Evolutionary conservation across 2,888 invertebrate genomes (phyloP).

Genomic region (Tachina fera): DNA sequence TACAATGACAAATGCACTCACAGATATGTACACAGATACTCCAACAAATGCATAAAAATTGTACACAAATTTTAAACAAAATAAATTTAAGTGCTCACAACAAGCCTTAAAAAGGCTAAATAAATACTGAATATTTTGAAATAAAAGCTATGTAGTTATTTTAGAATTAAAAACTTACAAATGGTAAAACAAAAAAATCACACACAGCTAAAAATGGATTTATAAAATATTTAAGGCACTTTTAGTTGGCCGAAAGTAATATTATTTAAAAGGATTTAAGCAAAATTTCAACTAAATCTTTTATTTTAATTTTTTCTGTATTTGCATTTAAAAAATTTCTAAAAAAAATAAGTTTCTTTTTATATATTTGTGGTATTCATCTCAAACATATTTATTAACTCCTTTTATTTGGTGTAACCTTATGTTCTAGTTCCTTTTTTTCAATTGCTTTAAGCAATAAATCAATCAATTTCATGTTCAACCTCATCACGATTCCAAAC

Average conservation of each 20-base stretch:
- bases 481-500: slow-evolving; percentile 46
- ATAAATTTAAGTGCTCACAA: slow-evolving; percentile 29
- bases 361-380: too few species aligned
- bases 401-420: neutral
- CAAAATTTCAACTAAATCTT: too few species aligned
- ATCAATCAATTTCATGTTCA: slow-evolving; percentile 72
- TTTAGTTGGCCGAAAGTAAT: neutral
- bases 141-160: slow-evolving; percentile 10
- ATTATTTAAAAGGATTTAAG: too few species aligned
- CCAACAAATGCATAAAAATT: neutral
- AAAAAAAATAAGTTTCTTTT: too few species aligned
- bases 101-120: neutral
- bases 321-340: too few species aligned
- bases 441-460: slow-evolving; percentile 67
- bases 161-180: slow-evolving; percentile 32
- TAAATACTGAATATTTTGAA: neutral
- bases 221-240: neutral
- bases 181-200: neutral
- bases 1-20: slow-evolving; percentile 41
- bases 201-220: neutral
- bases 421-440: neutral
- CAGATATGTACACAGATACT: neutral
- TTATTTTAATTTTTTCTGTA: too few species aligned
- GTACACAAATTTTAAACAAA: neutral
- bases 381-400: neutral